A percentile compares a stretch with the other conserved stretches of the same genome.
phyloP scores from a whole-genome alignment of 2,113 vertebrate genomes.

The Psilopsiagon aymara region DNA sequence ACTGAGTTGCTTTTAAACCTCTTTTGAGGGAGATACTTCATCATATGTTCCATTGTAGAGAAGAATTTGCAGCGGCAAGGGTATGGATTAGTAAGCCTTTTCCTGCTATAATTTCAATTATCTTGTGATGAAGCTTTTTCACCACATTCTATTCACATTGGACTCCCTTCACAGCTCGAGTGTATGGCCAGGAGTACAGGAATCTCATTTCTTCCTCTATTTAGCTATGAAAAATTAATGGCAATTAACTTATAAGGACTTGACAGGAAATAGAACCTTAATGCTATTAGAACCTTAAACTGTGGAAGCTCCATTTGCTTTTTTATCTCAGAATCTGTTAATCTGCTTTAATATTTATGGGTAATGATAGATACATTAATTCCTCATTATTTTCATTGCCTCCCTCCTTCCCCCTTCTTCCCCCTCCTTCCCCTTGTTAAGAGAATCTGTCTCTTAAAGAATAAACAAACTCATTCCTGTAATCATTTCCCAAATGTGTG shows the following conservation, averaged over 20 bases:
- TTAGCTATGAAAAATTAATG: constrained; percentile 66
- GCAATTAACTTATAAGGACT: constrained; percentile 65
- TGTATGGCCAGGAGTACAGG: neutral
- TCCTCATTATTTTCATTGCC: constrained; percentile 6
- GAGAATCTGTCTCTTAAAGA: neutral
- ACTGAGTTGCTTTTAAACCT: neutral
- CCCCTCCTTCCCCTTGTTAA: neutral
- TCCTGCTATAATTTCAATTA: neutral
- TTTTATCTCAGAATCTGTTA: constrained; percentile 58
- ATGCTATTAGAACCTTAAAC: constrained; percentile 28
- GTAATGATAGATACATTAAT: constrained; percentile 17
- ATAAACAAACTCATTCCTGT: constrained; percentile 35
- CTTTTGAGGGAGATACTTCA: neutral
- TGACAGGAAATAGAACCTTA: constrained; percentile 55
- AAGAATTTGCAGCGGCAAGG: neutral
- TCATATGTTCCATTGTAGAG: neutral
- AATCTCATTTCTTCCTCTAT: constrained; percentile 28
- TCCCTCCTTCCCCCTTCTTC: neutral
- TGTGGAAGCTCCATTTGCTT: neutral
- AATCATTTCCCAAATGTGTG: neutral
- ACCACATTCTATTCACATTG: neutral
- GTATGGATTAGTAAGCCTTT: neutral
- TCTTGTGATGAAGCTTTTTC: neutral
- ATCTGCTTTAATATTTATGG: constrained; percentile 52
- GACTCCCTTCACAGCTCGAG: neutral